Conservation (phyloP, 2,797 vertebrate genomes). For the Sternotherus odoratus region DNA sequence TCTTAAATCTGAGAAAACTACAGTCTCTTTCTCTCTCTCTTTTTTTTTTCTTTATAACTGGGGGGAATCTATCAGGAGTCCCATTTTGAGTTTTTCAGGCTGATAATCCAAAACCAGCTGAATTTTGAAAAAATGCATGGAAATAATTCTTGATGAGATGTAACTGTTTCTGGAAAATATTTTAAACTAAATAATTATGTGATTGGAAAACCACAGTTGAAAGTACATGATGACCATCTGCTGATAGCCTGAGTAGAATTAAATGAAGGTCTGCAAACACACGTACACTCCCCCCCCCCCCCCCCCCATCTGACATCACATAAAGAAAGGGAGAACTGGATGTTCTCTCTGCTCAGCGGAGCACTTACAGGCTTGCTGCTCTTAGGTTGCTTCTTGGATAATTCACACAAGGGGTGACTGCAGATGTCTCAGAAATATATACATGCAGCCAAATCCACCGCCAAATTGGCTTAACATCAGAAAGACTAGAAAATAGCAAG, state of each 20-base stretch:
- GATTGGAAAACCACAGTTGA: not conserved
- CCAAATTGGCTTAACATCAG: slow-evolving; percentile 59
- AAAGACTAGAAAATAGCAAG: slow-evolving; percentile 63
- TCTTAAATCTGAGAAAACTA: not conserved
- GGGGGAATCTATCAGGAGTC: not conserved
- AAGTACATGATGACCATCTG: not conserved
- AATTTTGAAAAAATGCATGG: not conserved
- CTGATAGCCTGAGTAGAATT: slow-evolving; percentile 21
- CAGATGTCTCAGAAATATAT: slow-evolving; percentile 47
- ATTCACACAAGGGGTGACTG: slow-evolving; percentile 58
- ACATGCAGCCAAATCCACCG: slow-evolving; percentile 52
- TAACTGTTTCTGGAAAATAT: not conserved
- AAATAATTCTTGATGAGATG: not conserved
- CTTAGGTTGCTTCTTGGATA: slow-evolving; percentile 61
- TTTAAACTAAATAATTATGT: not conserved
- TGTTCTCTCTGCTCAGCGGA: slow-evolving; percentile 50
- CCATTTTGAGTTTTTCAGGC: not conserved
- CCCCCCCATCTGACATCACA: not conserved
- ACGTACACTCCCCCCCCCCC: too few relatives aligned
- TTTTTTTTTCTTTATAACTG: not conserved
- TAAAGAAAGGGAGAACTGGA: slow-evolving; percentile 24
- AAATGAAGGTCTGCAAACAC: slow-evolving; percentile 8
- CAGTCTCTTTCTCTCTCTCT: not conserved
- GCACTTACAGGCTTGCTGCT: slow-evolving; percentile 51
- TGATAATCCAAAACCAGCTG: not conserved